Evolutionary conservation across 2,888 invertebrate genomes (phyloP), one percentile per base, ranked within the genome.

Genomic region (Cancer borealis): DNA sequence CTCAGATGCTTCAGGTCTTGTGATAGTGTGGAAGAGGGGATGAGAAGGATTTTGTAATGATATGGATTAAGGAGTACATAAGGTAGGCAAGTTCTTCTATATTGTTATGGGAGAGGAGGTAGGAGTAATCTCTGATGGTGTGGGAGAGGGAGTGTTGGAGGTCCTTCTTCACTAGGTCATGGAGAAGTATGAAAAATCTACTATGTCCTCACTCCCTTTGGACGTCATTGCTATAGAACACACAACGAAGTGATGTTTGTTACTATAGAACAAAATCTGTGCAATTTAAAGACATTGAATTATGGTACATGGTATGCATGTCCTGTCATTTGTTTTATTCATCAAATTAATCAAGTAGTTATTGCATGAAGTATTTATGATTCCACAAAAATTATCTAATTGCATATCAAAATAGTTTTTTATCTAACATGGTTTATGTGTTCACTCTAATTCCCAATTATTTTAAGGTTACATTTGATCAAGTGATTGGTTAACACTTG

Each of bases 1-100:
- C 54, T 98, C 98, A 96, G 98, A 98, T 97, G 97, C 98, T 92
- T 97, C 98, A 96, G 98, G 98, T 0, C 91, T 91, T 30, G 91
- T 91, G 14, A 91, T 91, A 54, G 73, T 91, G 66, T 91, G 91
- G 91, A 91, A 91, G 91, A 66, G 91, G 26, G 45, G 73, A 45
- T 91, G 17, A 45, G 45, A 21, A 21, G 90, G 39, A 84, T 30
- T 39, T 10, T 84, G 14, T 39, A 17, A 14, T 39, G 84, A 39
- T 84, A 17, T 30, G 84, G 10, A 39, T 10, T 30, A 30, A n/a
- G 30, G 39, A 84, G 84, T 39, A 39, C 39, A 39, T 39, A 39
- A 39, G 39, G 39, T 1, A 39, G 84, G 26, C 79, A 30, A 21
- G 30, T 84, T 30, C 79, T 30, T 84, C 79, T 84, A 8, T 84